A percentile compares a stretch with the other conserved stretches of the same genome.
These are phyloP conservation scores for Rachycentron canadum DNA, from an alignment of 2,797 vertebrate species.

Conservation along the genomic window DNA sequence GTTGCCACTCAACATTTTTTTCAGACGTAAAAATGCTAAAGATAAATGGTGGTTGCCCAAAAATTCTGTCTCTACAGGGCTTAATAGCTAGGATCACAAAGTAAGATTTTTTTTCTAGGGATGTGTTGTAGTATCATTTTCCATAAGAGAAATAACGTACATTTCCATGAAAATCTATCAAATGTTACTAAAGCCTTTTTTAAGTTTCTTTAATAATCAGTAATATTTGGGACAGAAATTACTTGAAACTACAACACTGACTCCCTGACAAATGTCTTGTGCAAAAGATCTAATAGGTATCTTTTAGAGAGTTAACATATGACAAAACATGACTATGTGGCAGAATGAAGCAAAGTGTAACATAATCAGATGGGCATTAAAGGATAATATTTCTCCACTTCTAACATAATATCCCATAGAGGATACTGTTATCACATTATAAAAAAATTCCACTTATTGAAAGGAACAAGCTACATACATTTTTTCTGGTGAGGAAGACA, in stretches of 20 bases:
- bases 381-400: background rate
- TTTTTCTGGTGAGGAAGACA: background rate
- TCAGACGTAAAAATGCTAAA: conserved; percentile 2
- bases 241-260: background rate
- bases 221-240: background rate
- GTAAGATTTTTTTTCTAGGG: background rate
- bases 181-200: background rate
- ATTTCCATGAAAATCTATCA: background rate
- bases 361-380: background rate
- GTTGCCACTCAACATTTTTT: background rate
- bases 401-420: background rate
- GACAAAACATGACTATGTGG: background rate
- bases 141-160: background rate
- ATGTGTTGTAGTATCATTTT: background rate
- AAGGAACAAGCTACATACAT: background rate
- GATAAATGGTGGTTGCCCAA: background rate
- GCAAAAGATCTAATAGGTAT: background rate
- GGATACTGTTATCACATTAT: background rate
- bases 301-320: background rate
- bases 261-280: background rate
- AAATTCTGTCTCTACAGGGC: background rate
- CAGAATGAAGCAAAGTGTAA: conserved; percentile 1
- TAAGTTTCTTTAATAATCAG: background rate
- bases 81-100: background rate
- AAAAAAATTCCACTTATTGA: conserved; percentile 7